Conservation (phyloP, 1,140 invertebrate genomes). For the Drosophila ficusphila region DNA sequence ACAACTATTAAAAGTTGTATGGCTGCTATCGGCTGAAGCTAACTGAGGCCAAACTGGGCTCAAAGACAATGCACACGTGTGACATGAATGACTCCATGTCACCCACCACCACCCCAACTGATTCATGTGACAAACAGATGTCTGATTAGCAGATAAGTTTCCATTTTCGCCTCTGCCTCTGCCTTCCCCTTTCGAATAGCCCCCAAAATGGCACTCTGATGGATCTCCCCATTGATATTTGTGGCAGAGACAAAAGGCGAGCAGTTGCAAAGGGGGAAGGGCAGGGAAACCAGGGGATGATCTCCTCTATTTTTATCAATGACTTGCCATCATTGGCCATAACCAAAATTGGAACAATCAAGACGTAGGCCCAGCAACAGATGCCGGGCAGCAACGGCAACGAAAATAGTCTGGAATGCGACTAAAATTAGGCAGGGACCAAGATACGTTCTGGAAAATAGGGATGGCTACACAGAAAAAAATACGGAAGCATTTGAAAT, state of each 20-base stretch:
- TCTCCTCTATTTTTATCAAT: conserved; percentile 74
- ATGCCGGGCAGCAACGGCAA: conserved; percentile 22
- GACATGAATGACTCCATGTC: conserved; percentile 17
- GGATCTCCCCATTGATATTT: conserved; percentile 64
- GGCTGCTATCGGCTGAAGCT: conserved; percentile 19
- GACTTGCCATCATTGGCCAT: conserved; percentile 61
- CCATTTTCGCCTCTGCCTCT: conserved; percentile 43
- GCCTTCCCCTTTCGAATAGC: not conserved
- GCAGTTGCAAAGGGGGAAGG: not conserved
- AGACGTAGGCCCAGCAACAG: conserved; percentile 53
- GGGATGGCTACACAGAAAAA: not conserved
- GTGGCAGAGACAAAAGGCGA: conserved; percentile 2
- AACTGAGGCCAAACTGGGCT: conserved; percentile 51
- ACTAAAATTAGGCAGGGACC: conserved; percentile 71
- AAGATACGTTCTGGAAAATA: conserved; percentile 37
- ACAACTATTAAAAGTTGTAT: conserved; percentile 63
- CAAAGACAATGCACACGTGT: conserved; percentile 58
- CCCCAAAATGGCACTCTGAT: conserved; percentile 24
- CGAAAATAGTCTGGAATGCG: conserved; percentile 74
- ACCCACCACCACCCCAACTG: not conserved
- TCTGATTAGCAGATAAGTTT: conserved; percentile 80
- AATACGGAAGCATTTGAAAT: not conserved
- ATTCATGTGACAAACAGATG: conserved; percentile 78
- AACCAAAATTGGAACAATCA: conserved; percentile 77
- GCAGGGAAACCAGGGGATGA: not conserved